Evolutionary conservation across 2,888 invertebrate species (phyloP).

Genomic region (Neoscelio sp.): DNA sequence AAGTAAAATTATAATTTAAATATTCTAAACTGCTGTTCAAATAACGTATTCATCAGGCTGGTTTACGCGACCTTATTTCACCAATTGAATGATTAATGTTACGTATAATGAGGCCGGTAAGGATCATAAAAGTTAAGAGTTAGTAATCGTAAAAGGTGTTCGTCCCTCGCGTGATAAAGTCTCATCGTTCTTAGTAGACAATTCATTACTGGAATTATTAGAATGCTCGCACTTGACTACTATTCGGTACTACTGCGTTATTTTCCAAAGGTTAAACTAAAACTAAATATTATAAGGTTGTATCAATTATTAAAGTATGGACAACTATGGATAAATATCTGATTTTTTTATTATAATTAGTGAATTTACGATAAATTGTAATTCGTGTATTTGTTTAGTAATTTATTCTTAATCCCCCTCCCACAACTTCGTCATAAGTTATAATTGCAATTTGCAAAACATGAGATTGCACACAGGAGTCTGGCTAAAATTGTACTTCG

Average conservation of each 20-base stretch:
- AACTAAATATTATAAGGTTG: conserved; percentile 47
- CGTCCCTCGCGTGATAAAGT: conserved; percentile 79
- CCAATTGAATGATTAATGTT: conserved; percentile 53
- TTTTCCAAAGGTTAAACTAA: conserved; percentile 26
- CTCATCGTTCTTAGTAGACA: conserved; percentile 79
- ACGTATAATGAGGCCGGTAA: conserved; percentile 54
- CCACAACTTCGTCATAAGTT: too few species aligned
- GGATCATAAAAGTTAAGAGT: conserved; percentile 64
- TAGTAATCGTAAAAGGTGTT: conserved; percentile 56
- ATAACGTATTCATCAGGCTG: conserved; percentile 14
- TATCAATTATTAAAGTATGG: conserved; percentile 41
- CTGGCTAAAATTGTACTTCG: too few species aligned
- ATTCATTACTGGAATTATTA: conserved; percentile 81
- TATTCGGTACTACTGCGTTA: conserved; percentile 43
- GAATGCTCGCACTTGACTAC: conserved; percentile 77
- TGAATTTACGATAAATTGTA: too few species aligned
- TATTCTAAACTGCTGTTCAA: too few species aligned
- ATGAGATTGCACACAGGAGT: too few species aligned
- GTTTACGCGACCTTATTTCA: conserved; percentile 11
- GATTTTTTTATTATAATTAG: too few species aligned
- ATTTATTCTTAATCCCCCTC: too few species aligned
- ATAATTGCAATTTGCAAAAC: too few species aligned
- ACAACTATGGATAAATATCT: too few species aligned
- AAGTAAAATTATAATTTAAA: too few species aligned
- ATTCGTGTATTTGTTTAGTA: too few species aligned